phyloP scores from a whole-genome alignment of 2,113 vertebrate species.

The Irena cyanogastra region DNA sequence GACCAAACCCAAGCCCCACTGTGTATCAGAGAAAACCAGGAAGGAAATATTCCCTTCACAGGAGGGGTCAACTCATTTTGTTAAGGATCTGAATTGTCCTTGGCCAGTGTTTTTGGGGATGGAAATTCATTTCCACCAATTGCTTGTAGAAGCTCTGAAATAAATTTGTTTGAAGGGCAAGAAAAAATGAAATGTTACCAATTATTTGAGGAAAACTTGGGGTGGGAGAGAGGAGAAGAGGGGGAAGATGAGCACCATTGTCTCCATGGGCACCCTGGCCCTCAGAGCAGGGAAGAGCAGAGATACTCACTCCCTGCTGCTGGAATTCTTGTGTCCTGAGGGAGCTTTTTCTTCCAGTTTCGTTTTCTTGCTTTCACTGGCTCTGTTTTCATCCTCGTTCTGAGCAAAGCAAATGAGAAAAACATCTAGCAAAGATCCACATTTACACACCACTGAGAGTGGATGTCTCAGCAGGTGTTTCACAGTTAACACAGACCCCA shows the following conservation, averaged over 20 bases:
- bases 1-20: not conserved
- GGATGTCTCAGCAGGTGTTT: not conserved
- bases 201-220: not conserved
- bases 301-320: conserved; percentile 88
- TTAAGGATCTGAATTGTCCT: not conserved
- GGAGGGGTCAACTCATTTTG: not conserved
- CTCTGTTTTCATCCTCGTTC: conserved; percentile 87
- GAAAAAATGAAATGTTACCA: not conserved
- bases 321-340: conserved; percentile 85
- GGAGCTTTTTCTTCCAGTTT: conserved; percentile 88
- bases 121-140: not conserved
- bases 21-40: not conserved
- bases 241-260: not conserved
- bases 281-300: not conserved
- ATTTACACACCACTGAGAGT: not conserved
- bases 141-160: not conserved
- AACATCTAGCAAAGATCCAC: not conserved
- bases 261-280: not conserved
- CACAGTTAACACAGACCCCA: not conserved
- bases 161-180: not conserved
- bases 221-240: not conserved
- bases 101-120: not conserved
- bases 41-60: not conserved
- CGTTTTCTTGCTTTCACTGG: conserved; percentile 88
- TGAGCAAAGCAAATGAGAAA: conserved; percentile 64